Conservation (phyloP, 1,140 invertebrate genomes). For the Pseudomyrmex pallidus region DNA sequence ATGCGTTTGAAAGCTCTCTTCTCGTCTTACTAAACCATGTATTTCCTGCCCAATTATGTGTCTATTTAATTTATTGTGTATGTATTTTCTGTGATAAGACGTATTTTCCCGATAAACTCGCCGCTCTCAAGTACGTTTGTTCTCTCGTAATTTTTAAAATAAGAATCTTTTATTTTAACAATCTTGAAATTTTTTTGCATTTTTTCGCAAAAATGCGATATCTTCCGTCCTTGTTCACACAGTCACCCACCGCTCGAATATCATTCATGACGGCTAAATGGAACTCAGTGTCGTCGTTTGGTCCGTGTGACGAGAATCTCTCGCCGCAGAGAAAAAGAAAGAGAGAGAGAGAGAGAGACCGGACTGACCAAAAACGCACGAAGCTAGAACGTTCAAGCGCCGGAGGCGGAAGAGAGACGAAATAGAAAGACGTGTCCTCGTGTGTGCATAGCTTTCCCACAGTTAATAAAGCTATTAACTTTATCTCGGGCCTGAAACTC, state of each 20-base stretch:
- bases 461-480: conserved; percentile 85
- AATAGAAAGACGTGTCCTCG: conserved; percentile 44
- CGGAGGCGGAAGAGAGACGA: conserved; percentile 1
- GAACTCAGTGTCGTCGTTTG: conserved; percentile 16
- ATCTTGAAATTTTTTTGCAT: no score
- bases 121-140: no score
- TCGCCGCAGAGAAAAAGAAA: background rate
- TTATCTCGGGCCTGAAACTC: conserved; percentile 78
- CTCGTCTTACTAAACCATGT: background rate
- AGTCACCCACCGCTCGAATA: background rate
- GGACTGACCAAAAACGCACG: background rate
- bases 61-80: no score
- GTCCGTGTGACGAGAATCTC: background rate
- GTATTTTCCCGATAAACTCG: no score
- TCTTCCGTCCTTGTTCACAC: background rate
- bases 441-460: conserved; percentile 78
- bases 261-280: background rate
- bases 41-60: background rate
- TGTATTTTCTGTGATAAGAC: no score
- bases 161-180: no score
- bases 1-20: background rate
- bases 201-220: background rate
- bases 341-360: background rate
- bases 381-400: background rate
- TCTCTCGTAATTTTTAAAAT: no score